phyloP scores from a whole-genome alignment of 2,113 vertebrate species.

The Stomatorhinus ivindoensis region DNA sequence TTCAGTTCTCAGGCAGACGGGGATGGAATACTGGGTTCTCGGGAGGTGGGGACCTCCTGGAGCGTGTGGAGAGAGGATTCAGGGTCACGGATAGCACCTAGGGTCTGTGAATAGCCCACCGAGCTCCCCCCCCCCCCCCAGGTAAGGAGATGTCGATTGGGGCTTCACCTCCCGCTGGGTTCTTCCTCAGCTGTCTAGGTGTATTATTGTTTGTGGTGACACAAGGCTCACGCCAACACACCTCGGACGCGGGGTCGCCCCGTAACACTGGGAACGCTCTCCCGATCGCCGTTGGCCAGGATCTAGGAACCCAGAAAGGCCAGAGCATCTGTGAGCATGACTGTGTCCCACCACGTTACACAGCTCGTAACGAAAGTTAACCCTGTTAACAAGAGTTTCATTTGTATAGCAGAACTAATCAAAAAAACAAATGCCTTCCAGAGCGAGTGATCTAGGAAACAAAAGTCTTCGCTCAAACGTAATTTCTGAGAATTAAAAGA shows the following conservation, averaged over 20 bases:
- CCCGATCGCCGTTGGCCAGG: neutral
- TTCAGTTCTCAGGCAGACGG: neutral
- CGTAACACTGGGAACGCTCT: neutral
- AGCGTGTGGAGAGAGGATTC: neutral
- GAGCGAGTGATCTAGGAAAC: neutral
- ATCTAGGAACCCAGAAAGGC: neutral
- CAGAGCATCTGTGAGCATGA: neutral
- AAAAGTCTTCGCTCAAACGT: neutral
- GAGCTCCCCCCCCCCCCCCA: neutral
- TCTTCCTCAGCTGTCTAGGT: slow-evolving; percentile 16
- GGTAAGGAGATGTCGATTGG: neutral
- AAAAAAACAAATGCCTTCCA: neutral
- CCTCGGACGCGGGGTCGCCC: neutral
- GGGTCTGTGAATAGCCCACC: neutral
- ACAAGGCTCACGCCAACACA: neutral
- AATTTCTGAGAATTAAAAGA: neutral
- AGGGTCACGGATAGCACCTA: neutral
- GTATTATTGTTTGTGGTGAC: slow-evolving; percentile 2
- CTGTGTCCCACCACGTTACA: neutral
- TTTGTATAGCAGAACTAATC: neutral
- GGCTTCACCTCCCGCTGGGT: neutral
- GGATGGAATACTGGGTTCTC: neutral
- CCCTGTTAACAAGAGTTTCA: neutral
- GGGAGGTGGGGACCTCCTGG: neutral
- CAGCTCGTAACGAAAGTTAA: neutral